Evolutionary conservation across 2,888 invertebrate species (phyloP).

Genomic region (Fabriciana adippe): DNA sequence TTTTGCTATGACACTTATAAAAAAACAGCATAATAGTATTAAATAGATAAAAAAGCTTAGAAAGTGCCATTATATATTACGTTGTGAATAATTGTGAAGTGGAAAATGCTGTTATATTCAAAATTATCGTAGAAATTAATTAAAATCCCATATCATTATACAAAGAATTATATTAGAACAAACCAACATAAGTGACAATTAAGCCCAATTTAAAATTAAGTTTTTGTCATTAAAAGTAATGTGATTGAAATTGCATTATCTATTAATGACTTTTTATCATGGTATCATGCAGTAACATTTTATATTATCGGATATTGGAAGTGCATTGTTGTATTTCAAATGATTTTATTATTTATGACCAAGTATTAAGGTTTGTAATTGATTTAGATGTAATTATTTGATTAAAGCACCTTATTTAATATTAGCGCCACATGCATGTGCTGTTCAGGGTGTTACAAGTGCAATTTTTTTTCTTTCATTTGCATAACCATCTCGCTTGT

Average conservation of each 20-base stretch:
- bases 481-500: constrained; percentile 24
- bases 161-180: no score
- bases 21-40: not conserved
- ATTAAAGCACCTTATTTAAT: constrained; percentile 20
- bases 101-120: no score
- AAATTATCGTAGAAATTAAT: no score
- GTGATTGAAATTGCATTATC: not conserved
- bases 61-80: not conserved
- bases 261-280: not conserved
- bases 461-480: constrained; percentile 30
- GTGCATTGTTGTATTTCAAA: not conserved
- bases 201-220: not conserved
- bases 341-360: not conserved
- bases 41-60: not conserved
- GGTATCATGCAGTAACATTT: constrained; percentile 26
- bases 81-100: no score
- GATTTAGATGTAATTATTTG: not conserved
- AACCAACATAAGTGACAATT: no score
- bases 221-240: not conserved
- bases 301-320: constrained; percentile 13
- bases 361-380: constrained; percentile 9
- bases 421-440: constrained; percentile 27
- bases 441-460: constrained; percentile 30
- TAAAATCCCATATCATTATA: no score
- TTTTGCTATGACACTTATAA: not conserved